Base-by-base conservation (phyloP, 2,888 invertebrate genomes). In the Lottia gigantea region DNA sequence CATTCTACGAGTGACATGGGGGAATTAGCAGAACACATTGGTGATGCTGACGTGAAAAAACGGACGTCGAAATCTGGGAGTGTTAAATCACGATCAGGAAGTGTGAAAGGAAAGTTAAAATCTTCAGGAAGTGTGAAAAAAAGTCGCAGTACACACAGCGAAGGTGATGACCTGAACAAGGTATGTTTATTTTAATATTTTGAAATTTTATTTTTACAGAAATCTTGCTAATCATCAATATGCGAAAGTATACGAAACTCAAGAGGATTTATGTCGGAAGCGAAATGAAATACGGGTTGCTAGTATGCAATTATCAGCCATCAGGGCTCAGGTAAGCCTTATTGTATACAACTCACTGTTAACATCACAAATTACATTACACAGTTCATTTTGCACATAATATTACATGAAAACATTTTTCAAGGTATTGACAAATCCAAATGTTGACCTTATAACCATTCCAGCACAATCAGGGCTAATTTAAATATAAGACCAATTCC, bases 231-330 rank as follows among this genome's bases (percentile, higher is more conserved):
- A 85, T 73, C 87, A 93, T 85, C 91, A 95, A 73, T 95, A 93
- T 90, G 95, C 94, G 89, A 97, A 97, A 91, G 96, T 95, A 81
- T 96, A 96, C 89, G 97, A 97, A 90, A 91, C 97, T 71, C 95
- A 97, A 90, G 97, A 97, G 89, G 97, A 97, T 85, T 94, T 97
- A 87, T 95, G 96, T 77, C 91, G 95, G 91, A 97, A 97, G 90
- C 93, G 95, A 86, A 97, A 96, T 89, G 97, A 97, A 91, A 92
- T 96, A 81, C 92, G 95, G 79, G 94, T 96, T 67, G 95, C 96
- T 64, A 95, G 95, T 88, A 91, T 97, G 76, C 96, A 96, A 89
- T 91, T 96, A 75, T 93, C 95, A 68, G 95, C 96, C 72, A 93
- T 97, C 70, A 92, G 93, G 90, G 94, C 96, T 72, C 97, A 97